Evolutionary conservation across 2,888 invertebrate species (phyloP), one percentile per base, ranked within the genome.

Genomic region (Laspeyria flexula): DNA sequence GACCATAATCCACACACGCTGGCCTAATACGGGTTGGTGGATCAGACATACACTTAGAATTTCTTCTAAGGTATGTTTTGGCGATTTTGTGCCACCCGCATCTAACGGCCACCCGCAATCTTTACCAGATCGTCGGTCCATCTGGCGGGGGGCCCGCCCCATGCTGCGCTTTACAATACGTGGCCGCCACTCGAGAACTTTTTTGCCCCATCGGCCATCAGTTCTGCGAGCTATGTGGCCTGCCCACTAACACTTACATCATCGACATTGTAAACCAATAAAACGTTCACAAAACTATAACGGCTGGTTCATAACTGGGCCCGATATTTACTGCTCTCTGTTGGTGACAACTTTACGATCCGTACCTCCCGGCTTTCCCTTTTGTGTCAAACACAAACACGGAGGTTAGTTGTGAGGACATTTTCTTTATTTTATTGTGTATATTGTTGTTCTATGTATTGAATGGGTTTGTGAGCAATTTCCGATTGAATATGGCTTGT

Each of bases 341-440:
- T 45, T 45, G 40, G 57, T 78, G 79, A 79, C 79, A 79, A 79
- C 58, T 77, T 79, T 79, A 79, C 77, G 79, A 67, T 56, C 60
- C 42, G 54, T 29, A 55, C 60, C 40, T 37, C 50, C 43, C 65
- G 39, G 45, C 47, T 57, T 65, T 67, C 67, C 65, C 71, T 59
- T 65, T 70, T 68, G 62, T 57, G 75, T 74, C 74, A 74, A 71
- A 73, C 65, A 67, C 75, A 74, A 57, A 56, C 63, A 16, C 52
- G 41, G 54, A 55, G 51, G 66, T 67, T 73, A 73, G 73, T 67
- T 67, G 71, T 71, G 65, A 55, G 65, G 68, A 68, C 62, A 60
- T 71, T 73, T 74, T 73, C 73, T 73, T 74, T 74, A 73, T 72
- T 73, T 68, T 67, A 63, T 63, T 65, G 60, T 69, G 59, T 72